phyloP scores from a whole-genome alignment of 2,888 invertebrate species.

The Scaptomyza cyrtandrae region DNA sequence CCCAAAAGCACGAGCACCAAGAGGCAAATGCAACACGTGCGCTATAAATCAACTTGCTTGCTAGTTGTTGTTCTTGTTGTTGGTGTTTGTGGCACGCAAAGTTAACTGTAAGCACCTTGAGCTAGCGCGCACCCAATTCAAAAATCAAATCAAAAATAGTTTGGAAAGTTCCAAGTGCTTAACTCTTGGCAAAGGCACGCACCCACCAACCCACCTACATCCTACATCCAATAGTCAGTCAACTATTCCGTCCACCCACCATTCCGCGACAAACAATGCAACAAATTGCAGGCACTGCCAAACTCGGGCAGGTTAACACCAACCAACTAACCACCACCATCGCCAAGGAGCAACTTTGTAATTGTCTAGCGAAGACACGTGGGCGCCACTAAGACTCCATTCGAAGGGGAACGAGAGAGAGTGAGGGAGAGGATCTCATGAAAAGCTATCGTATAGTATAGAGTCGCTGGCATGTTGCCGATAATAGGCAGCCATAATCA shows the following conservation, averaged over 20 bases:
- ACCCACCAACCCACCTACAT: background rate
- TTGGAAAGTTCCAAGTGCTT: conserved; percentile 76
- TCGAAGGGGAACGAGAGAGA: background rate
- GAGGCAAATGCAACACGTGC: conserved; percentile 74
- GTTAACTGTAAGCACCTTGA: conserved; percentile 45
- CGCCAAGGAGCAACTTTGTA: conserved; percentile 72
- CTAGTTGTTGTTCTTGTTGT: background rate
- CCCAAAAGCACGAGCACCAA: conserved; percentile 37
- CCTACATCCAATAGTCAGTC: background rate
- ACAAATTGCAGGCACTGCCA: conserved; percentile 69
- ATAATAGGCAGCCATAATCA: conserved; percentile 68
- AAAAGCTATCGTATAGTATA: conserved; percentile 13
- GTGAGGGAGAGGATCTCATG: no score
- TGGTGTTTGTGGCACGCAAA: conserved; percentile 18
- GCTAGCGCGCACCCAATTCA: conserved; percentile 59
- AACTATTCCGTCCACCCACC: background rate
- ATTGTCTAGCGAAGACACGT: conserved; percentile 73
- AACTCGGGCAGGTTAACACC: conserved; percentile 12
- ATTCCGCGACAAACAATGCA: conserved; percentile 77
- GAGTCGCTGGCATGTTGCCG: conserved; percentile 44
- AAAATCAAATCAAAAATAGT: conserved; percentile 80
- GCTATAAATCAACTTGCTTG: conserved; percentile 66
- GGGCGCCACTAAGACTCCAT: conserved; percentile 48
- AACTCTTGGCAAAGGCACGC: conserved; percentile 58
- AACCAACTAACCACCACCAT: conserved; percentile 10